Conservation (phyloP, 2,888 invertebrate species). For the Pammene aurita region DNA sequence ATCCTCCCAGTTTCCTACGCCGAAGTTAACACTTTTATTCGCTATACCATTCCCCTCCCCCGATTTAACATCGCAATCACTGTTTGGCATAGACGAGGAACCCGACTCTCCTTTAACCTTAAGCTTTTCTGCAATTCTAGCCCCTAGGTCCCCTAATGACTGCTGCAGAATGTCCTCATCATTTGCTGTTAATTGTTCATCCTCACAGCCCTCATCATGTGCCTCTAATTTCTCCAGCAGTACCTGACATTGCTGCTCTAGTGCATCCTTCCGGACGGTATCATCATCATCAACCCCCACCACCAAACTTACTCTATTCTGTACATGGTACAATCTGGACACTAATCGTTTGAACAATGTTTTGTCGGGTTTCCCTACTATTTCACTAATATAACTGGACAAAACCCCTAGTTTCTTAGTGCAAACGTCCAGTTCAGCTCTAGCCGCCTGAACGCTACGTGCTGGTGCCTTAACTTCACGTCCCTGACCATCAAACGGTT, state of each 20-base stretch:
- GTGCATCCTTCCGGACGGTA: background rate
- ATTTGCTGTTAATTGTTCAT: background rate
- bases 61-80: too few relatives aligned
- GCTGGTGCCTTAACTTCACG: too few relatives aligned
- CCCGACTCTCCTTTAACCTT: too few relatives aligned
- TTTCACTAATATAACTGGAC: slow-evolving; percentile 10
- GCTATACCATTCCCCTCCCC: too few relatives aligned
- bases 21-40: too few relatives aligned
- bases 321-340: slow-evolving; percentile 11
- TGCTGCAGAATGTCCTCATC: slow-evolving; percentile 17
- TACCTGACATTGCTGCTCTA: slow-evolving; percentile 1
- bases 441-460: too few relatives aligned
- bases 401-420: background rate
- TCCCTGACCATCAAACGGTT: background rate
- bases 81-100: too few relatives aligned
- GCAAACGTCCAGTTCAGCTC: slow-evolving; percentile 2
- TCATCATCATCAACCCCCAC: background rate
- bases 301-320: slow-evolving; percentile 3
- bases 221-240: slow-evolving; percentile 8
- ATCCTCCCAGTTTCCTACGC: too few relatives aligned
- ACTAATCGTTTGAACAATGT: slow-evolving; percentile 1
- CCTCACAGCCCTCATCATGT: background rate
- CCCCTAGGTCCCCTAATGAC: slow-evolving; percentile 21
- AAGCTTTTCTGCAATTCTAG: background rate
- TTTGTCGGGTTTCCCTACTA: slow-evolving; percentile 11